Base-by-base conservation (phyloP, 1,140 invertebrate species). In the Penaeus indicus region DNA sequence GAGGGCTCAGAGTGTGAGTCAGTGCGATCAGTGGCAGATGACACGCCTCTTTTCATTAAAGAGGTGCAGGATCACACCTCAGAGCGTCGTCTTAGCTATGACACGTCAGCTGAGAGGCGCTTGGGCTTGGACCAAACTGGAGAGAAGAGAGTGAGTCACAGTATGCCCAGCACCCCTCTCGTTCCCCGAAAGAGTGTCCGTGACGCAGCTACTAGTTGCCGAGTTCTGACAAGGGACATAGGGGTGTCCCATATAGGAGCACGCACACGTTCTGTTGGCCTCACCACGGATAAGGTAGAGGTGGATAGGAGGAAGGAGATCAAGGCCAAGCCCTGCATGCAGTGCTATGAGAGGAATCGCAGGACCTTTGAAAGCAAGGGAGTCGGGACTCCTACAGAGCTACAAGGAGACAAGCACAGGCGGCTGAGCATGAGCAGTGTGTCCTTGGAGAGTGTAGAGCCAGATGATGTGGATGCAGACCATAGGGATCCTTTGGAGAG, bases 141-240 rank as follows among this genome's bases (percentile, higher is more conserved):
- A 42, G 82, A 84, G 54, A 85, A 54, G 32, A 79, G 54, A 75
- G n/a, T 60, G 54, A 86, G 75, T 72, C 79, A 85, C 83, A 84
- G 86, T 27, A 47, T 84, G 32, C 90, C 90, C 21, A 80, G 54
- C 77, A 90, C 90, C 42, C 86, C 85, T 4, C 19, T 38, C n/a
- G 38, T 79, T 64, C 60, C 38, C 47, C 84, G 81, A 25, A 87
- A 62, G 32, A 77, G 22, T 16, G 67, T 69, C 42, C 92, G 94
- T 90, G 96, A 96, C 93, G 95, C 95, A 32, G 95, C 95, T 38
- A 95, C 95, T 0, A 95, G 95, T 91, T 96, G 95, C 91, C 93
- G 93, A 54, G 94, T 95, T 42, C 91, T 95, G 67, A 96, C 95
- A 0, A 92, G 96, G 91, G 95, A 95, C 91, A 93, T 95, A 85